Base-by-base conservation (phyloP, 2,888 invertebrate species). In the Drymonia ruficornis region DNA sequence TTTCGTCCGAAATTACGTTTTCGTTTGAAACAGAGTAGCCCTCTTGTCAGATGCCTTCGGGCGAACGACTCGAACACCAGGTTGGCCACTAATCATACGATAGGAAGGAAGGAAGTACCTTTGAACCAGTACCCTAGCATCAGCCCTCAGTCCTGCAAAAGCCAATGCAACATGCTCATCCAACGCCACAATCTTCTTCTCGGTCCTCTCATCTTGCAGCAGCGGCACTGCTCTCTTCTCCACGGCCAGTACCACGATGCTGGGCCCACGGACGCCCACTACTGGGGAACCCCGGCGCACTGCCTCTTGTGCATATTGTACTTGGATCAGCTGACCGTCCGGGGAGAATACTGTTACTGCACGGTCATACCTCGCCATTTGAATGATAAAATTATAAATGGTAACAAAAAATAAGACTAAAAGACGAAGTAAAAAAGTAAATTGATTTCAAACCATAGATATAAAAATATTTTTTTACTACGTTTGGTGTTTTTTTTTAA, bases 261-360 rank as follows among this genome's bases (percentile, higher is more conserved):
- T 95, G 48, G 95, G 93, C 1, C 99, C 99, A 57, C 98, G 93
- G 2, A 99, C 96, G 44, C 99, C 99, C 56, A 99, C 98, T 96
- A 98, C 82, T 46, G 84, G 80, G 42, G 77, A 80, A 49, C 99
- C 99, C 84, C 97, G 98, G 65, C 98, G 95, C 9, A 99, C 99
- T 18, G 99, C 99, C 93, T 99, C 99, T 86, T 99, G 99, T 7
- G 99, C 99, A 88, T 99, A 99, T 93, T 99, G 99, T 0, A 80
- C 99, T 93, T 99, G 99, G 61, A 99, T 95, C 55, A 99, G 94
- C 93, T 99, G 99, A 0, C 99, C 99, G 87, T 99, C 99, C 0
- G 99, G 99, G 0, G 99, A 99, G 89, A 99, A 99, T 59, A 99
- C 99, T 52, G 99, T 99, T 69, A 99, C 98, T 62, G 99, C 99